Percentiles rank a stretch among this genome's conserved stretches.
Evolutionary conservation across 37 sponge, comb jelly and placozoan genomes (phyloP).

Genomic region (Aphrocallistes beatrix): DNA sequence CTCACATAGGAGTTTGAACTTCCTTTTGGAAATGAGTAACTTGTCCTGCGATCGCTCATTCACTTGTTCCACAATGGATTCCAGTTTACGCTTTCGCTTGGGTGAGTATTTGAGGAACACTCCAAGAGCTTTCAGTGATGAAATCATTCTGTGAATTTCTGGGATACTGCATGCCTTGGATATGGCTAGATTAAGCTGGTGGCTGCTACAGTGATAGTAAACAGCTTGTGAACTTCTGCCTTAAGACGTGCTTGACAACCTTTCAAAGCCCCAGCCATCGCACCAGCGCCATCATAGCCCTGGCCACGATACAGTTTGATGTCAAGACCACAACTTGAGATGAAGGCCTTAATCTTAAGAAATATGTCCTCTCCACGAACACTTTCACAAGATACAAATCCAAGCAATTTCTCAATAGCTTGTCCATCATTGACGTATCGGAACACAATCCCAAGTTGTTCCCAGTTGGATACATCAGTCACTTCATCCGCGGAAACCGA

Average conservation of each 20-base stretch:
- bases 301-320: conserved; percentile 15
- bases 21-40: too few species aligned
- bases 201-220: conserved; percentile 34
- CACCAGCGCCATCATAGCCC: conserved; percentile 22
- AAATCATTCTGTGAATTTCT: conserved; percentile 28
- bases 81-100: conserved; percentile 12
- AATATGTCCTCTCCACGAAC: neutral
- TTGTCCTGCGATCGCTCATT: too few species aligned
- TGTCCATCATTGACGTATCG: neutral
- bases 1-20: too few species aligned
- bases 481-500: conserved; percentile 19
- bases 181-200: conserved; percentile 28
- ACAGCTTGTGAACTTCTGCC: neutral
- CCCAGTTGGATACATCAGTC: neutral
- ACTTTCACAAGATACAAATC: neutral
- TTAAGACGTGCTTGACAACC: conserved; percentile 18
- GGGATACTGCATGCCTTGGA: conserved; percentile 15
- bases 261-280: neutral
- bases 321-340: neutral
- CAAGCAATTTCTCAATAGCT: conserved; percentile 14
- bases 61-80: neutral
- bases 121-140: conserved; percentile 19
- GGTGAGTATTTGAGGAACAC: conserved; percentile 31
- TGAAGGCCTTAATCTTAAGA: neutral
- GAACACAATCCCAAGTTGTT: conserved; percentile 5